Percentiles rank a stretch among this genome's conserved stretches.
Conservation (phyloP, 2,888 invertebrate species). For the Autographa gamma region DNA sequence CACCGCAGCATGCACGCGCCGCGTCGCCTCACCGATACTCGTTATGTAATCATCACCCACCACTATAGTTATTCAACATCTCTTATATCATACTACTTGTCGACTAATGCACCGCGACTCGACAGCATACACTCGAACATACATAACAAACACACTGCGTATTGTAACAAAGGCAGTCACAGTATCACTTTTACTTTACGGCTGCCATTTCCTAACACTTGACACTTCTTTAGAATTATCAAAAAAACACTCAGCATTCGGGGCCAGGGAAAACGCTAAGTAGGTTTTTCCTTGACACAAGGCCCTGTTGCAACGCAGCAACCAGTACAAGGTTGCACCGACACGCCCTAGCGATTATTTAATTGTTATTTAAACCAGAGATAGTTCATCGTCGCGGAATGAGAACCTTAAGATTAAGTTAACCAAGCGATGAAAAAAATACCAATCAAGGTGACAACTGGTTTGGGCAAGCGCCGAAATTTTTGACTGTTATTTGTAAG, state of each 20-base stretch:
- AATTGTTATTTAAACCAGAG: slow-evolving; percentile 86
- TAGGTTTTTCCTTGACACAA: slow-evolving; percentile 88
- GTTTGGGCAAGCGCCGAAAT: slow-evolving; percentile 22
- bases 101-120: slow-evolving; percentile 51
- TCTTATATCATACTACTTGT: slow-evolving; percentile 69
- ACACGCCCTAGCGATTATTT: slow-evolving; percentile 88
- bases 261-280: slow-evolving; percentile 87
- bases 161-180: slow-evolving; percentile 17
- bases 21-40: slow-evolving; percentile 61
- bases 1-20: slow-evolving; percentile 66
- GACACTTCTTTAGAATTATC: slow-evolving; percentile 60
- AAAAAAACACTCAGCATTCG: slow-evolving; percentile 72
- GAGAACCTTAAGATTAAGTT: slow-evolving; percentile 63
- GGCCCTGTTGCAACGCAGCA: slow-evolving; percentile 86
- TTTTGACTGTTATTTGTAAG: slow-evolving; percentile 19
- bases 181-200: slow-evolving; percentile 24
- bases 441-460: slow-evolving; percentile 46
- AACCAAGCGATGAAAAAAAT: slow-evolving; percentile 61
- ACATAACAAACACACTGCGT: slow-evolving; percentile 33
- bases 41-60: slow-evolving; percentile 81
- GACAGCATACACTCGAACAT: slow-evolving; percentile 41
- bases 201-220: slow-evolving; percentile 23
- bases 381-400: slow-evolving; percentile 71
- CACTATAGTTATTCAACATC: slow-evolving; percentile 71
- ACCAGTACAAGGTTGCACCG: slow-evolving; percentile 85